These are phyloP conservation scores for Tympanoctomys barrerae DNA, from an alignment of 2,797 vertebrate species.

Conservation along the genomic window DNA sequence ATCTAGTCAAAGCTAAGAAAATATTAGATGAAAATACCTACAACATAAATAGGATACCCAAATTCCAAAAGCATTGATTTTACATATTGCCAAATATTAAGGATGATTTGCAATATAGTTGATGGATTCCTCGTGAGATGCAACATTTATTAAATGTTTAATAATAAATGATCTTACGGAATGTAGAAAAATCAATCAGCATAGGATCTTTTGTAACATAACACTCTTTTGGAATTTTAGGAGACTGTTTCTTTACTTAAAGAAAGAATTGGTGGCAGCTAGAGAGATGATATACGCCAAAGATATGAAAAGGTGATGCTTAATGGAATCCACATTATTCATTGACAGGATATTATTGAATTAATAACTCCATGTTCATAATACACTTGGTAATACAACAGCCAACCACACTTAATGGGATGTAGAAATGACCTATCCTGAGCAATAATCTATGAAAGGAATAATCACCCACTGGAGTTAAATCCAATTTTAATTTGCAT, in stretches of 20 bases:
- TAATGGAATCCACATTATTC: background rate
- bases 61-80: too few species aligned
- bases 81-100: too few species aligned
- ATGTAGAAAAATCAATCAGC: conserved; percentile 12
- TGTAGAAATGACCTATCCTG: background rate
- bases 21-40: conserved; percentile 9
- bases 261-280: background rate
- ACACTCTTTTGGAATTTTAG: background rate
- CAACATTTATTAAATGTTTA: background rate
- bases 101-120: too few species aligned
- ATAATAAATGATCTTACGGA: background rate
- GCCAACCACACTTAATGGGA: background rate
- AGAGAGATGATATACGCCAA: conserved; percentile 14
- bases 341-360: background rate
- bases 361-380: conserved; percentile 31
- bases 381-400: background rate
- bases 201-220: background rate
- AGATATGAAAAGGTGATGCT: background rate
- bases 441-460: conserved; percentile 29
- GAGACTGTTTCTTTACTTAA: background rate
- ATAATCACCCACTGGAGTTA: background rate
- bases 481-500: background rate
- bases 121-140: too few species aligned
- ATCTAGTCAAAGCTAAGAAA: conserved; percentile 1
- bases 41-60: background rate